phyloP scores from a whole-genome alignment of 2,888 invertebrate species.

The Drosophila formosana region DNA sequence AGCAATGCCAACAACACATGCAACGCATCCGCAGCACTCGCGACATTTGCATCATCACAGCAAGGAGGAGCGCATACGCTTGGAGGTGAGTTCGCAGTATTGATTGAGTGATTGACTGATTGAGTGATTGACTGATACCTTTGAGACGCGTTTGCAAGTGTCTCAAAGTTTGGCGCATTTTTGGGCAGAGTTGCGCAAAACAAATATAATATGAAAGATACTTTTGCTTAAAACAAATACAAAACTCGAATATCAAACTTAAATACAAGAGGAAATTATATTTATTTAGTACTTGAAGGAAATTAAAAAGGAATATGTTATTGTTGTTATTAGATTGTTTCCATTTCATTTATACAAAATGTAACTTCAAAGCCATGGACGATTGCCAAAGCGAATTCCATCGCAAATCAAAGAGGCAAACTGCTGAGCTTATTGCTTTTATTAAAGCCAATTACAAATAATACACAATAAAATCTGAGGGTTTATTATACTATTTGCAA shows the following conservation, averaged over 20 bases:
- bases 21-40: slow-evolving; percentile 53
- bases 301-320: too few species aligned
- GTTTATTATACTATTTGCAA: slow-evolving; percentile 31
- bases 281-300: too few species aligned
- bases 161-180: neutral
- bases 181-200: neutral
- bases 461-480: slow-evolving; percentile 21
- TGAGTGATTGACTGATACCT: slow-evolving; percentile 1
- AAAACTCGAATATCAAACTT: neutral
- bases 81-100: slow-evolving; percentile 82
- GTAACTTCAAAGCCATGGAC: neutral
- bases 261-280: neutral
- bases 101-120: slow-evolving; percentile 5
- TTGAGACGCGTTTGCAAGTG: neutral
- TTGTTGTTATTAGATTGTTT: too few species aligned
- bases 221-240: neutral
- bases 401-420: neutral
- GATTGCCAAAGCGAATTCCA: slow-evolving; percentile 4
- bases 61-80: slow-evolving; percentile 82
- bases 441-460: slow-evolving; percentile 15
- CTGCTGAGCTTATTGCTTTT: slow-evolving; percentile 12
- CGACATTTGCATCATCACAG: slow-evolving; percentile 69
- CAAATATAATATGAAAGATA: neutral
- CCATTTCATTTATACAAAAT: neutral
- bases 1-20: slow-evolving; percentile 54